These are phyloP conservation scores for Myotis davidii DNA, from an alignment of 2,113 vertebrate genomes.

Conservation along the genomic window DNA sequence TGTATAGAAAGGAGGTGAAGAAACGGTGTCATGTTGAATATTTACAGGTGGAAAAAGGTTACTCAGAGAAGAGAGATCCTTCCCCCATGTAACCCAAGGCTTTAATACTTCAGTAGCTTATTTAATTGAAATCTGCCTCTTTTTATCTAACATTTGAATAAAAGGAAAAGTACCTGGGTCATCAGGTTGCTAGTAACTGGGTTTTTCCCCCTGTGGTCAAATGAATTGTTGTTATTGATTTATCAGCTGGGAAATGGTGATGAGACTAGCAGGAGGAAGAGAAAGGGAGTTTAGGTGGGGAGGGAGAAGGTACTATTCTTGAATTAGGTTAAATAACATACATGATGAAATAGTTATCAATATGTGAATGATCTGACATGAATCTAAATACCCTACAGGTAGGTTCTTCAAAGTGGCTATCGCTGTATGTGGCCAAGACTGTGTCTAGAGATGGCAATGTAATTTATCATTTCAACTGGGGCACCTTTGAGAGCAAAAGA, in stretches of 20 bases:
- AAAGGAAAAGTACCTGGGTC: neutral
- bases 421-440: neutral
- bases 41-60: neutral
- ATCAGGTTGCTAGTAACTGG: neutral
- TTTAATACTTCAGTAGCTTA: neutral
- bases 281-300: neutral
- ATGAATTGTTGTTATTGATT: neutral
- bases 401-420: neutral
- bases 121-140: neutral
- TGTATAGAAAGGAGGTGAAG: neutral
- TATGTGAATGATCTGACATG: neutral
- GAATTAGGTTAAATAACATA: neutral
- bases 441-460: neutral
- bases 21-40: neutral
- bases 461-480: neutral
- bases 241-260: neutral
- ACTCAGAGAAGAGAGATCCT: neutral
- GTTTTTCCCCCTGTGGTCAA: neutral
- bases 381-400: neutral
- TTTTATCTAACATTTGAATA: slow-evolving; percentile 14
- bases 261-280: neutral
- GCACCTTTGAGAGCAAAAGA: neutral
- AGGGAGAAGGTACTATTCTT: neutral
- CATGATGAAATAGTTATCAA: neutral
- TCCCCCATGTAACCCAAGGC: neutral